phyloP scores from a whole-genome alignment of 2,888 invertebrate genomes.

The Nymphalis polychloros region DNA sequence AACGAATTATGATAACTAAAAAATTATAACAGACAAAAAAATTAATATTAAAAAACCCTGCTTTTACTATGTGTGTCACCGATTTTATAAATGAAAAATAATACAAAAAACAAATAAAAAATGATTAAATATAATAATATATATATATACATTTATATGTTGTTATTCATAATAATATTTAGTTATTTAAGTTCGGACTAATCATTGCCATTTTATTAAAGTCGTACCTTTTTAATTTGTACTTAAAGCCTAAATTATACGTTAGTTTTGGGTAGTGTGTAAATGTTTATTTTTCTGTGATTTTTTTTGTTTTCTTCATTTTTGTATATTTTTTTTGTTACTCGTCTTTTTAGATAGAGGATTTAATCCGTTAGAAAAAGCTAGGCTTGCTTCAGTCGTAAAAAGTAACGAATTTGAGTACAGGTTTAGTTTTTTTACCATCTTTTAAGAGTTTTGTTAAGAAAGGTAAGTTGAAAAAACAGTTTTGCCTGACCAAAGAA shows the following conservation, averaged over 20 bases:
- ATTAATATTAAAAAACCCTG: neutral
- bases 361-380: constrained; percentile 69
- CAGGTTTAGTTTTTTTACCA: constrained; percentile 34
- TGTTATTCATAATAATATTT: constrained; percentile 23
- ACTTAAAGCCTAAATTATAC: constrained; percentile 43
- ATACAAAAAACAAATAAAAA: constrained; percentile 12
- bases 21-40: neutral
- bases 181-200: constrained; percentile 59
- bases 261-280: constrained; percentile 58
- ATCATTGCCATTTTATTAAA: constrained; percentile 67
- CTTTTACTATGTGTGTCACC: constrained; percentile 6
- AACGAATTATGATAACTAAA: neutral
- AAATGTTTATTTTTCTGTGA: constrained; percentile 73
- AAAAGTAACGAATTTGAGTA: constrained; percentile 35
- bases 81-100: constrained; percentile 2
- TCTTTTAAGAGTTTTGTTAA: constrained; percentile 19
- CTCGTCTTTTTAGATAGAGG: constrained; percentile 55
- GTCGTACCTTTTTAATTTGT: constrained; percentile 59
- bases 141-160: constrained; percentile 18
- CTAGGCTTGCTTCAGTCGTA: constrained; percentile 55
- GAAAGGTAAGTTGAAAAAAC: constrained; percentile 31
- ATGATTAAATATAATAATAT: constrained; percentile 12
- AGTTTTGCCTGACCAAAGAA: constrained; percentile 39
- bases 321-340: constrained; percentile 55
- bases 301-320: constrained; percentile 59